A percentile compares a stretch with the other conserved stretches of the same genome.
These are phyloP conservation scores for Epinotia bilunana DNA, from an alignment of 2,888 invertebrate genomes.

Conservation along the genomic window DNA sequence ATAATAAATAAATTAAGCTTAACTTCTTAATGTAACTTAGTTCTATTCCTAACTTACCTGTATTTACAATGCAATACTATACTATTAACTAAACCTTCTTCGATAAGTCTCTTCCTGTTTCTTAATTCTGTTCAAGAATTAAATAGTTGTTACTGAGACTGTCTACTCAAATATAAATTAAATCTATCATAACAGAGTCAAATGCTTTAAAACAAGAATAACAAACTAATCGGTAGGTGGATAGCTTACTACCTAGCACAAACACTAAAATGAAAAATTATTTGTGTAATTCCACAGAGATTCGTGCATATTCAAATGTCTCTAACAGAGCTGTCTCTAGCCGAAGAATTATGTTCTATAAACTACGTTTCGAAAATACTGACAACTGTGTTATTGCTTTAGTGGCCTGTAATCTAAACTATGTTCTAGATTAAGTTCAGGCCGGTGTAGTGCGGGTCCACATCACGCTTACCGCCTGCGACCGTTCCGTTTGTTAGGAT, in stretches of 20 bases:
- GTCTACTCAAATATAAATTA: not conserved
- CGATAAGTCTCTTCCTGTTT: not conserved
- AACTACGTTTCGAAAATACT: slow-evolving; percentile 4
- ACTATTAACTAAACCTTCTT: slow-evolving; percentile 3
- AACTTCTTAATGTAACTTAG: slow-evolving; percentile 6
- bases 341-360: not conserved
- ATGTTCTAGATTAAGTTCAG: not conserved
- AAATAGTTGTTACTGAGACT: too few relatives aligned
- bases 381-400: not conserved
- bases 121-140: too few relatives aligned
- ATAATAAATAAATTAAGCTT: slow-evolving; percentile 27
- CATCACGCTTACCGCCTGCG: not conserved
- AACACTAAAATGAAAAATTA: not conserved
- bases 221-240: slow-evolving; percentile 10
- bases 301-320: not conserved
- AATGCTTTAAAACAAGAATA: not conserved
- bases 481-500: not conserved
- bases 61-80: slow-evolving; percentile 32
- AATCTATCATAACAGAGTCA: not conserved
- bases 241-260: not conserved
- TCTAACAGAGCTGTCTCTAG: not conserved
- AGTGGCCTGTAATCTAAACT: not conserved
- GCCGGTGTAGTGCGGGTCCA: not conserved
- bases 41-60: slow-evolving; percentile 41
- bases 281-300: not conserved